These are phyloP conservation scores for Leptocoma aspasia DNA, from an alignment of 2,113 vertebrate species.

Conservation along the genomic window DNA sequence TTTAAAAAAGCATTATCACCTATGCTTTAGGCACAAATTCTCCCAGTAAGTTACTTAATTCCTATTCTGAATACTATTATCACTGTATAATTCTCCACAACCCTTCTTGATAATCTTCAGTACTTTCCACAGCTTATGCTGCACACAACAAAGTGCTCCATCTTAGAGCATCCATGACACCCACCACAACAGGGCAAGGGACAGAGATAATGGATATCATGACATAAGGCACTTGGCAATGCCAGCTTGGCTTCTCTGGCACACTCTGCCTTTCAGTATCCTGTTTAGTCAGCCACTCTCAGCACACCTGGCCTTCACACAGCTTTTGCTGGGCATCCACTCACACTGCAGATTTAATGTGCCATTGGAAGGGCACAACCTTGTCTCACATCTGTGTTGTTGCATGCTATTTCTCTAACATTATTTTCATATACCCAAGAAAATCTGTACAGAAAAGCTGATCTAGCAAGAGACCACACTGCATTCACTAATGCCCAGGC, in stretches of 20 bases:
- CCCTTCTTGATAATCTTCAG: background rate
- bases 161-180: background rate
- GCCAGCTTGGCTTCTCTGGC: background rate
- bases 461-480: background rate
- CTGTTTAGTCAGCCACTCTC: background rate
- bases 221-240: background rate
- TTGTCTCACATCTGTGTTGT: background rate
- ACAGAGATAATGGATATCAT: rapidly evolving
- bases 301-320: background rate
- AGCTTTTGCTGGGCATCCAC: background rate
- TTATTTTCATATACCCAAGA: background rate
- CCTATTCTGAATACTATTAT: background rate
- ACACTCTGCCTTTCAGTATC: background rate
- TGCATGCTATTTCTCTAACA: background rate
- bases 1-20: background rate
- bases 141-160: background rate
- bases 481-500: background rate
- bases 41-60: background rate
- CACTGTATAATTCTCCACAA: background rate
- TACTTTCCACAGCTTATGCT: background rate
- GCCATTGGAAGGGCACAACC: background rate
- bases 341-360: background rate
- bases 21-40: background rate
- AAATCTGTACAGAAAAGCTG: background rate
- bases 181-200: background rate